Conservation (phyloP, 1,140 invertebrate genomes). For the Drosophila bifasciata region DNA sequence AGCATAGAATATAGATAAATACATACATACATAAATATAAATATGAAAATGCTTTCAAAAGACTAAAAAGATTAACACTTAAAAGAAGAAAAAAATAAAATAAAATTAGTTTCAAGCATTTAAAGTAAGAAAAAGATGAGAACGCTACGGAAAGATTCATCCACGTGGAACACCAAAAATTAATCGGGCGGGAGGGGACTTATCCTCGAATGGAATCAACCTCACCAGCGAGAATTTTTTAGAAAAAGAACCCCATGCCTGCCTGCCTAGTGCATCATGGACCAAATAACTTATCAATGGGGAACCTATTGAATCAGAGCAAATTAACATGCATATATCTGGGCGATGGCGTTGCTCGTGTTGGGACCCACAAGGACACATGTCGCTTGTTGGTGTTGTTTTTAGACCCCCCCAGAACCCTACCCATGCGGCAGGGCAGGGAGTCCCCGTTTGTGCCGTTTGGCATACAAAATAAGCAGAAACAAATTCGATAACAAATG, state of each 20-base stretch:
- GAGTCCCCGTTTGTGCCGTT: constrained; percentile 31
- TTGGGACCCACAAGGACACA: constrained; percentile 49
- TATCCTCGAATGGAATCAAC: too few species aligned
- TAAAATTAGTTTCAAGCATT: constrained; percentile 19
- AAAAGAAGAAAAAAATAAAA: too few species aligned
- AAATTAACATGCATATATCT: constrained; percentile 77
- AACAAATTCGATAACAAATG: constrained; percentile 82
- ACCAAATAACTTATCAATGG: constrained; percentile 78
- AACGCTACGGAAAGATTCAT: too few species aligned
- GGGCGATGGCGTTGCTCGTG: constrained; percentile 17
- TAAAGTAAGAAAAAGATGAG: too few species aligned
- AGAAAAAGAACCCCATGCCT: too few species aligned
- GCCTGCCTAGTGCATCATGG: constrained; percentile 69
- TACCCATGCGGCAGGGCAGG: constrained; percentile 20
- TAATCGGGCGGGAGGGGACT: too few species aligned
- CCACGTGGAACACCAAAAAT: too few species aligned
- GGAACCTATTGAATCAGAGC: constrained; percentile 79
- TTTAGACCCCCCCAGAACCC: constrained; percentile 11
- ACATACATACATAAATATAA: neutral
- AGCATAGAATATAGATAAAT: neutral
- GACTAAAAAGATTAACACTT: neutral
- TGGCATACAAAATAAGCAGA: constrained; percentile 75
- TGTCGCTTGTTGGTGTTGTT: constrained; percentile 45
- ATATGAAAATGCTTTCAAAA: neutral
- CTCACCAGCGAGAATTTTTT: too few species aligned